Evolutionary conservation across 1,140 invertebrate species (phyloP).

Genomic region (Scaptomyza pallida): DNA sequence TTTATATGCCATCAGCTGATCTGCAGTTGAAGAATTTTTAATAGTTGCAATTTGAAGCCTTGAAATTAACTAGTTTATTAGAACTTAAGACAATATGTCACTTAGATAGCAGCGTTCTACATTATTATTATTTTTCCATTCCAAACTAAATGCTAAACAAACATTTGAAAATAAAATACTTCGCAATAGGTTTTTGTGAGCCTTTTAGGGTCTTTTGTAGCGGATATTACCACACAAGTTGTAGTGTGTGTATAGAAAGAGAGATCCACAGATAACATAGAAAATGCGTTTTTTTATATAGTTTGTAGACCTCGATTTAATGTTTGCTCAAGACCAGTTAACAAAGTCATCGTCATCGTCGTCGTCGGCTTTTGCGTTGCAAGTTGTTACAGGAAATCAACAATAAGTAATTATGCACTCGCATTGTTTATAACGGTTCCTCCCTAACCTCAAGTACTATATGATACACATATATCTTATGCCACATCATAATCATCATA

Average conservation of each 20-base stretch:
- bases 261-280: slow-evolving; percentile 58
- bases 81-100: slow-evolving; percentile 8
- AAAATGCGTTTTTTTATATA: slow-evolving; percentile 59
- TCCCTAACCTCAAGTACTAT: slow-evolving; percentile 16
- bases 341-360: slow-evolving; percentile 1
- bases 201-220: slow-evolving; percentile 15
- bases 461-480: slow-evolving; percentile 26
- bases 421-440: slow-evolving; percentile 46
- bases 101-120: background rate
- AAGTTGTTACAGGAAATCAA: slow-evolving; percentile 78
- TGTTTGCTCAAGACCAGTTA: slow-evolving; percentile 57
- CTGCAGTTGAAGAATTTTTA: background rate
- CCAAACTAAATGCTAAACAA: slow-evolving; percentile 17
- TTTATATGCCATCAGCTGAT: slow-evolving; percentile 25
- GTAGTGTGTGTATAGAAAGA: no score
- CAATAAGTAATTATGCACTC: slow-evolving; percentile 69
- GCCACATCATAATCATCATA: slow-evolving; percentile 56
- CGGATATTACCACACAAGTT: slow-evolving; percentile 38
- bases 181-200: slow-evolving; percentile 36
- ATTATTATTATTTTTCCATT: slow-evolving; percentile 15
- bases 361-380: slow-evolving; percentile 53
- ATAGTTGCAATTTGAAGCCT: slow-evolving; percentile 1
- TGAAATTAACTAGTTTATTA: slow-evolving; percentile 15
- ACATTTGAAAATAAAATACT: slow-evolving; percentile 17
- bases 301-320: slow-evolving; percentile 44